Conservation (phyloP, 1,140 invertebrate species). For the Achatina immaculata region DNA sequence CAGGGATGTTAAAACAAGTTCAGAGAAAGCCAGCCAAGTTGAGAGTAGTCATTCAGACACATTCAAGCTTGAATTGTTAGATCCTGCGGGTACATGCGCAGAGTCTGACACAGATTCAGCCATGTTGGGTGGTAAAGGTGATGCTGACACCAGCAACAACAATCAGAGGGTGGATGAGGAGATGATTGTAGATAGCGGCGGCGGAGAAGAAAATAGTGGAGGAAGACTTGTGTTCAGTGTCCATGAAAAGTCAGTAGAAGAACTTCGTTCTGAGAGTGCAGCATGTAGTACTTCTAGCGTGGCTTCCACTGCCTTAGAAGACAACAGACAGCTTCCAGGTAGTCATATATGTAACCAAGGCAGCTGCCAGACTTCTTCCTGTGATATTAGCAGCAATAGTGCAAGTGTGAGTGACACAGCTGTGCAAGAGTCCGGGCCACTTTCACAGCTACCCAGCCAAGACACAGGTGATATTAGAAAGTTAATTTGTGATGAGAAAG, state of each 20-base stretch:
- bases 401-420: background rate
- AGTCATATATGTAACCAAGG: too few relatives aligned
- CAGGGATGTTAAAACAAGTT: background rate
- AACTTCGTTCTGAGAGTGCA: constrained; percentile 37
- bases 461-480: background rate
- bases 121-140: constrained; percentile 9
- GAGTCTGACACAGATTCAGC: constrained; percentile 6
- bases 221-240: constrained; percentile 34
- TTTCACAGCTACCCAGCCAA: background rate
- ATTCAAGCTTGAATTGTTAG: background rate
- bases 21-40: background rate
- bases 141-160: constrained; percentile 4
- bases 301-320: background rate
- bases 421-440: background rate
- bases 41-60: background rate
- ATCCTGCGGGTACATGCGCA: background rate
- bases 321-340: background rate
- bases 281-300: background rate
- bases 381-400: constrained; percentile 22
- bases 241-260: constrained; percentile 43
- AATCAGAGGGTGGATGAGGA: constrained; percentile 16
- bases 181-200: constrained; percentile 29
- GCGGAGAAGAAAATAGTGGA: constrained; percentile 33
- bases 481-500: background rate
- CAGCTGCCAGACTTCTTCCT: background rate